Percentiles rank a stretch among this genome's conserved stretches.
Evolutionary conservation across 2,797 vertebrate genomes (phyloP).

Genomic region (Tapirus indicus): DNA sequence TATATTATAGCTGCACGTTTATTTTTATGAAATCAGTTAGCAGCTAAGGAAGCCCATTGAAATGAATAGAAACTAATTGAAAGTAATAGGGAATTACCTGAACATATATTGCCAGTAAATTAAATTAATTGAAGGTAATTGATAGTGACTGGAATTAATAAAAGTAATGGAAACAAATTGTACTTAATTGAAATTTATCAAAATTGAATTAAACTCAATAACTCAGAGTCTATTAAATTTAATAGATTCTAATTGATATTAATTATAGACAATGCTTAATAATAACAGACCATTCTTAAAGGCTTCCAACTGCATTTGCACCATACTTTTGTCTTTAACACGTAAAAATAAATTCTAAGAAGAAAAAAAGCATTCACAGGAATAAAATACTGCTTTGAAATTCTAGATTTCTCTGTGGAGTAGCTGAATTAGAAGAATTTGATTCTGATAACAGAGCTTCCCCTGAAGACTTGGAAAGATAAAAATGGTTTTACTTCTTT

Average conservation of each 20-base stretch:
- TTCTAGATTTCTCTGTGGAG: constrained; percentile 69
- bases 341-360: constrained; percentile 70
- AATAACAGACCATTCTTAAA: constrained; percentile 84
- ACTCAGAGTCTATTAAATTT: constrained; percentile 88
- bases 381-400: constrained; percentile 57
- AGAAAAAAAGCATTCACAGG: neutral
- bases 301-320: constrained; percentile 78
- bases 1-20: constrained; percentile 77
- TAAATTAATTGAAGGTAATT: constrained; percentile 90
- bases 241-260: constrained; percentile 88
- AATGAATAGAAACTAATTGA: constrained; percentile 89
- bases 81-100: constrained; percentile 89
- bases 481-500: constrained; percentile 73
- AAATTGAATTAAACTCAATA: constrained; percentile 88
- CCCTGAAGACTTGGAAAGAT: constrained; percentile 76
- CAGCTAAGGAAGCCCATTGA: constrained; percentile 81
- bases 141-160: constrained; percentile 89
- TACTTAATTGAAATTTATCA: constrained; percentile 90
- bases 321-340: constrained; percentile 67
- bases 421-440: constrained; percentile 49
- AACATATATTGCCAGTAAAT: constrained; percentile 88
- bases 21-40: constrained; percentile 86
- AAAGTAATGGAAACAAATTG: constrained; percentile 87
- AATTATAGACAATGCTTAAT: constrained; percentile 87
- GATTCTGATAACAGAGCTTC: constrained; percentile 70